Percentiles rank a stretch among this genome's conserved stretches.
phyloP scores from a whole-genome alignment of 2,797 vertebrate species.

The Hephaestus fuliginosus region DNA sequence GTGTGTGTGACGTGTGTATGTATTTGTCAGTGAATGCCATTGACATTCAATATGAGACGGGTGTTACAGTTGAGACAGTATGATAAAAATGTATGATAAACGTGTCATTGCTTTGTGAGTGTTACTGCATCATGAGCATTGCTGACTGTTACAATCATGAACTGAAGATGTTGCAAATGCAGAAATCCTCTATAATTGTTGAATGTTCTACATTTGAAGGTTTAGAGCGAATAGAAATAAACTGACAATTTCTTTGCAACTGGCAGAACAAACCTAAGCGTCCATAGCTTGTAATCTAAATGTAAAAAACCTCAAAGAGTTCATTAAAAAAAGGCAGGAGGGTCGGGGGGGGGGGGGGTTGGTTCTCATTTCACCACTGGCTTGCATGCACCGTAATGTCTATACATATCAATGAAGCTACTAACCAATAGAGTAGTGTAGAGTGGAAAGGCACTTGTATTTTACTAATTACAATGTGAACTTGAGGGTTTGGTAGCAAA shows the following conservation, averaged over 20 bases:
- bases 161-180: slow-evolving; percentile 54
- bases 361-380: slow-evolving; percentile 69
- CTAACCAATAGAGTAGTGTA: slow-evolving; percentile 79
- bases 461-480: slow-evolving; percentile 70
- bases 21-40: slow-evolving; percentile 59
- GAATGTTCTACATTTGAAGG: slow-evolving; percentile 69
- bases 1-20: slow-evolving; percentile 49
- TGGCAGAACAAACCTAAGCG: slow-evolving; percentile 55
- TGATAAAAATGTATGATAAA: slow-evolving; percentile 56
- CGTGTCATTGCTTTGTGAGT: slow-evolving; percentile 64
- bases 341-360: neutral
- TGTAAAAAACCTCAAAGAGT: slow-evolving; percentile 43
- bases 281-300: slow-evolving; percentile 47
- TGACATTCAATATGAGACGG: slow-evolving; percentile 56
- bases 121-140: slow-evolving; percentile 66
- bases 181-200: slow-evolving; percentile 58
- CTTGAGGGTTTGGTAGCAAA: slow-evolving; percentile 51
- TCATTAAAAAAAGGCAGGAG: slow-evolving; percentile 37
- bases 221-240: slow-evolving; percentile 51
- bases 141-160: slow-evolving; percentile 73
- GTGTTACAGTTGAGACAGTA: slow-evolving; percentile 45
- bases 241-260: slow-evolving; percentile 35
- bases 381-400: slow-evolving; percentile 77
- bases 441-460: slow-evolving; percentile 64
- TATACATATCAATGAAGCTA: slow-evolving; percentile 79